Evolutionary conservation across 2,888 invertebrate species (phyloP).

Genomic region (Drosophila flavopinicola): DNA sequence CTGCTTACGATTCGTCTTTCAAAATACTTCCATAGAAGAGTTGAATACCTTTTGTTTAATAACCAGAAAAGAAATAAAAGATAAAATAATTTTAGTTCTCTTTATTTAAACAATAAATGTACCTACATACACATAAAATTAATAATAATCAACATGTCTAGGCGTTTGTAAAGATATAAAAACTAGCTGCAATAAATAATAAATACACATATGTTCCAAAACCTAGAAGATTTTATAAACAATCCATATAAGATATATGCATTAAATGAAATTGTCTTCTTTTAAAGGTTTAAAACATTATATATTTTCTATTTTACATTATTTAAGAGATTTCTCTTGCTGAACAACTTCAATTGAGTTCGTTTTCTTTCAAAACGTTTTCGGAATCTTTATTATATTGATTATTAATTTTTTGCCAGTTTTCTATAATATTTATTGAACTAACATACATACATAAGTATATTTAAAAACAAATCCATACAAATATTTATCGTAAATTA

Average conservation of each 20-base stretch:
- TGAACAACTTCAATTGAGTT: background rate
- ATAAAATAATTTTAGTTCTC: conserved; percentile 19
- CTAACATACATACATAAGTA: conserved; percentile 15
- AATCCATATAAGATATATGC: conserved; percentile 11
- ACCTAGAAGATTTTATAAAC: conserved; percentile 28
- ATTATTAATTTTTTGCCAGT: conserved; percentile 16
- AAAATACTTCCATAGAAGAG: conserved; percentile 60
- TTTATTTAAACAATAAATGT: conserved; percentile 27
- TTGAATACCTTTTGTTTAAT: conserved; percentile 27
- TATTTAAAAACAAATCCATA: conserved; percentile 25
- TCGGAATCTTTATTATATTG: conserved; percentile 9
- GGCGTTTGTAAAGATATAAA: conserved; percentile 50
- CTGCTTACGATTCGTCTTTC: conserved; percentile 66
- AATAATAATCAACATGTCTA: conserved; percentile 34
- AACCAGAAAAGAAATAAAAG: conserved; percentile 11
- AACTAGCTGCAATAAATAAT: conserved; percentile 33
- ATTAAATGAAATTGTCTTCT: conserved; percentile 6
- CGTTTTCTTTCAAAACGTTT: conserved; percentile 12
- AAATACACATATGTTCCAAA: conserved; percentile 32
- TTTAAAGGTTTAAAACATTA: conserved; percentile 4
- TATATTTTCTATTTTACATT: background rate
- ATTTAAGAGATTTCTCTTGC: background rate
- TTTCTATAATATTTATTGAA: conserved; percentile 16
- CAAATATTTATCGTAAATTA: conserved; percentile 61
- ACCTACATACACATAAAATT: conserved; percentile 25